These are phyloP conservation scores for Homarus americanus DNA, from an alignment of 1,140 invertebrate genomes.

Conservation along the genomic window DNA sequence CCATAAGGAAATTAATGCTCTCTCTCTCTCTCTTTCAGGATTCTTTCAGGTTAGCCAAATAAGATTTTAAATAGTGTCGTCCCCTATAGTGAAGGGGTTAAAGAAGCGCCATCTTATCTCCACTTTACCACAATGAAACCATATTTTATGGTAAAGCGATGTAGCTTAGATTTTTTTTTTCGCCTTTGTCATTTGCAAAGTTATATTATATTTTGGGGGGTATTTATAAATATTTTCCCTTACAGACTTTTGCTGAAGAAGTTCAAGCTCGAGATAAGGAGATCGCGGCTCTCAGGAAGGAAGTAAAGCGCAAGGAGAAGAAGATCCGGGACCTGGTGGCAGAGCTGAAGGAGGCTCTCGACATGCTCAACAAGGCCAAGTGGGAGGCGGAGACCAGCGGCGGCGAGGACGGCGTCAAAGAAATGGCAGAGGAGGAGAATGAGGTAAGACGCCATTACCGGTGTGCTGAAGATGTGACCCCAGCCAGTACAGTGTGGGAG, in stretches of 20 bases:
- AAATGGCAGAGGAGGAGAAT: conserved; percentile 77
- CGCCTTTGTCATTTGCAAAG: too few relatives aligned
- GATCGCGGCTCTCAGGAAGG: conserved; percentile 74
- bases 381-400: conserved; percentile 77
- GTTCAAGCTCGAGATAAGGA: conserved; percentile 74
- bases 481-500: not conserved
- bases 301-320: conserved; percentile 77
- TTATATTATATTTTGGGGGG: too few relatives aligned
- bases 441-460: conserved; percentile 68
- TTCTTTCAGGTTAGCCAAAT: too few relatives aligned
- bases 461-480: not conserved
- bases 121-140: too few relatives aligned
- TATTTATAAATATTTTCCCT: too few relatives aligned
- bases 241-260: conserved; percentile 53
- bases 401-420: conserved; percentile 76
- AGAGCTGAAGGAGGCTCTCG: conserved; percentile 77
- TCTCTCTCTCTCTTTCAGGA: too few relatives aligned
- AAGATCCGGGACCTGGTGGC: conserved; percentile 75
- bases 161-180: too few relatives aligned
- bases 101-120: too few relatives aligned
- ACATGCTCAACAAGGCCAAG: conserved; percentile 77
- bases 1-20: too few relatives aligned
- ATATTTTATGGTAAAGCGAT: too few relatives aligned
- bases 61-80: too few relatives aligned
- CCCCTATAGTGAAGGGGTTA: too few relatives aligned